A percentile compares a stretch with the other conserved stretches of the same genome.
phyloP scores from a whole-genome alignment of 2,113 vertebrate species.

The Sylvilagus bachmani region DNA sequence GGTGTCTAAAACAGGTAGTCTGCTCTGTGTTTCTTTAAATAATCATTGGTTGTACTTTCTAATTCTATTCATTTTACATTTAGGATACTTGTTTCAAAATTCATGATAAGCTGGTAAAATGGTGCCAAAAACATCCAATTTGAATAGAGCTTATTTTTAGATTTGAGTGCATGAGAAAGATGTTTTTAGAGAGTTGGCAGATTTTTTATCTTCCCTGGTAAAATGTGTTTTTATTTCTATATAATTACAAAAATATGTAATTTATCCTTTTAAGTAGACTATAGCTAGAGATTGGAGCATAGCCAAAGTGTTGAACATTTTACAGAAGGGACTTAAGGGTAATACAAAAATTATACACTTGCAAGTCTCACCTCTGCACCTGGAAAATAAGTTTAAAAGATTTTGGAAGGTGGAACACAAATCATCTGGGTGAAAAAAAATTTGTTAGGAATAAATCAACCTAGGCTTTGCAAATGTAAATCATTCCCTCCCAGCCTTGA shows the following conservation, averaged over 20 bases:
- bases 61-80: conserved; percentile 61
- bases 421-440: conserved; percentile 76
- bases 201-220: conserved; percentile 58
- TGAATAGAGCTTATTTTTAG: conserved; percentile 76
- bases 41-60: conserved; percentile 16
- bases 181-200: conserved; percentile 71
- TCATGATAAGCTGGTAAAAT: conserved; percentile 57
- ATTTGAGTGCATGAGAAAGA: conserved; percentile 29
- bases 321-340: conserved; percentile 70
- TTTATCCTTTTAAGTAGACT: conserved; percentile 77
- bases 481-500: conserved; percentile 67
- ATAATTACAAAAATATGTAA: conserved; percentile 83
- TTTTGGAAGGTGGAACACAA: conserved; percentile 74
- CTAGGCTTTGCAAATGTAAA: conserved; percentile 75
- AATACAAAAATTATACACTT: conserved; percentile 82
- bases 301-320: conserved; percentile 74
- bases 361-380: conserved; percentile 82
- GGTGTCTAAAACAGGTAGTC: not conserved
- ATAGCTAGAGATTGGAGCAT: conserved; percentile 64
- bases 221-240: conserved; percentile 81
- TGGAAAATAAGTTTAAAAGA: conserved; percentile 78
- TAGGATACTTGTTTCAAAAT: conserved; percentile 44
- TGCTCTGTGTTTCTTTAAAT: conserved; percentile 17
- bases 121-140: conserved; percentile 43
- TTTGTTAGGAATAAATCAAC: conserved; percentile 80